phyloP scores from a whole-genome alignment of 2,888 invertebrate species.

The Adelphocoris suturalis region DNA sequence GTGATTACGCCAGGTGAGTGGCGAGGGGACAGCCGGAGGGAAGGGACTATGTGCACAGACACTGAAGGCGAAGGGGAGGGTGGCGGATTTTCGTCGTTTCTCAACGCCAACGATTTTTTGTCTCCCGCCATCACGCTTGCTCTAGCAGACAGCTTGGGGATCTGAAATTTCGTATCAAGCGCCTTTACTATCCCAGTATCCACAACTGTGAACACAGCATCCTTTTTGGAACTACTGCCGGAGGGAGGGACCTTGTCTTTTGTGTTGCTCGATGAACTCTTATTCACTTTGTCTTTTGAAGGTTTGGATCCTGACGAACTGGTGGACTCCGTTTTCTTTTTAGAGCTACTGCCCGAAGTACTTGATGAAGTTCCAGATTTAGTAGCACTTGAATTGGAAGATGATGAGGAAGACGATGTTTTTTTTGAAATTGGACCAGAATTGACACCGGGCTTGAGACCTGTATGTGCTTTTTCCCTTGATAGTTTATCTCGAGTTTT shows the following conservation, averaged over 20 bases:
- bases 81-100: constrained; percentile 77
- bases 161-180: constrained; percentile 91
- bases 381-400: constrained; percentile 80
- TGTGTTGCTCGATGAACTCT: constrained; percentile 9
- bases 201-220: constrained; percentile 46
- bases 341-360: constrained; percentile 78
- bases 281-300: constrained; percentile 58
- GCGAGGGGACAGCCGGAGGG: constrained; percentile 85
- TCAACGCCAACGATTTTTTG: constrained; percentile 70
- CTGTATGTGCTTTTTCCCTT: constrained; percentile 82
- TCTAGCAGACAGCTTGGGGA: constrained; percentile 88
- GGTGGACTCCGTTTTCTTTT: constrained; percentile 44
- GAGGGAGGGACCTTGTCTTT: constrained; percentile 57
- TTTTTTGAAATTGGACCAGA: constrained; percentile 79
- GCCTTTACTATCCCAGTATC: constrained; percentile 85
- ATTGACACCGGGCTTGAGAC: constrained; percentile 83
- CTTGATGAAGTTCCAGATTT: constrained; percentile 83
- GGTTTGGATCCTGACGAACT: constrained; percentile 51
- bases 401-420: constrained; percentile 78
- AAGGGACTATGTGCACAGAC: constrained; percentile 88
- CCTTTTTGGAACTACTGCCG: constrained; percentile 44
- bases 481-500: constrained; percentile 83
- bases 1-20: constrained; percentile 89
- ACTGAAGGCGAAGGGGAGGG: constrained; percentile 82
- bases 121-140: constrained; percentile 76